These are phyloP conservation scores for Morpho achilles DNA, from an alignment of 2,888 invertebrate species.

Conservation along the genomic window DNA sequence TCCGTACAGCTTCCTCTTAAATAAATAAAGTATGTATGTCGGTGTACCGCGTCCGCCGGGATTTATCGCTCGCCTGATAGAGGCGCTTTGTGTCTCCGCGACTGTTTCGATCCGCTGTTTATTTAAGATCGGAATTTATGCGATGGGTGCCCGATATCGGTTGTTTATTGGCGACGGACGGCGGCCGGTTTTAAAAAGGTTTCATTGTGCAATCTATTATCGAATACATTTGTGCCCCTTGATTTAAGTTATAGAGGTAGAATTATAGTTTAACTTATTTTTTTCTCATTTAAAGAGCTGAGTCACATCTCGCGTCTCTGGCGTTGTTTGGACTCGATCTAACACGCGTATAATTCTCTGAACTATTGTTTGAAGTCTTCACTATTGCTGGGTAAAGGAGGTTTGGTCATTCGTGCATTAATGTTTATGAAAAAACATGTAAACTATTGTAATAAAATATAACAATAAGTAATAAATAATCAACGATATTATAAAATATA, in stretches of 20 bases:
- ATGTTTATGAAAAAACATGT: background rate
- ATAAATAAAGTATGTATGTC: too few relatives aligned
- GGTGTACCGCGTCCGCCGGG: slow-evolving; percentile 6
- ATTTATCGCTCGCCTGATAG: slow-evolving; percentile 46
- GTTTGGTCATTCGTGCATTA: slow-evolving; percentile 13
- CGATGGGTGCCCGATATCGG: slow-evolving; percentile 23
- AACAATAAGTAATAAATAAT: too few relatives aligned
- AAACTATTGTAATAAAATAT: too few relatives aligned
- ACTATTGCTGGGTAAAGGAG: slow-evolving; percentile 12
- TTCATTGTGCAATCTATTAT: background rate
- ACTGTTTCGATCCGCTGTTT: slow-evolving; percentile 25
- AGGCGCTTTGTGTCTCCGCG: slow-evolving; percentile 21
- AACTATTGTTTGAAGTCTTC: slow-evolving; percentile 24
- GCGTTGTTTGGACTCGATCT: slow-evolving; percentile 22
- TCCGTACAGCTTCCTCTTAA: too few relatives aligned
- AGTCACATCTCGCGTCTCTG: slow-evolving; percentile 14
- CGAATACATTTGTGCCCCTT: too few relatives aligned
- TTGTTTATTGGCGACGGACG: slow-evolving; percentile 22
- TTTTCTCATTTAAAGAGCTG: too few relatives aligned
- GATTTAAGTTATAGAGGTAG: too few relatives aligned
- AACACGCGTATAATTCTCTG: slow-evolving; percentile 25
- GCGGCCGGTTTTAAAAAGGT: slow-evolving; percentile 3
- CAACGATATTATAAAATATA: too few relatives aligned
- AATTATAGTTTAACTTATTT: too few relatives aligned
- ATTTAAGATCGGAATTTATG: slow-evolving; percentile 26